These are phyloP conservation scores for Agrochola lychnidis DNA, from an alignment of 2,888 invertebrate genomes.

Conservation along the genomic window DNA sequence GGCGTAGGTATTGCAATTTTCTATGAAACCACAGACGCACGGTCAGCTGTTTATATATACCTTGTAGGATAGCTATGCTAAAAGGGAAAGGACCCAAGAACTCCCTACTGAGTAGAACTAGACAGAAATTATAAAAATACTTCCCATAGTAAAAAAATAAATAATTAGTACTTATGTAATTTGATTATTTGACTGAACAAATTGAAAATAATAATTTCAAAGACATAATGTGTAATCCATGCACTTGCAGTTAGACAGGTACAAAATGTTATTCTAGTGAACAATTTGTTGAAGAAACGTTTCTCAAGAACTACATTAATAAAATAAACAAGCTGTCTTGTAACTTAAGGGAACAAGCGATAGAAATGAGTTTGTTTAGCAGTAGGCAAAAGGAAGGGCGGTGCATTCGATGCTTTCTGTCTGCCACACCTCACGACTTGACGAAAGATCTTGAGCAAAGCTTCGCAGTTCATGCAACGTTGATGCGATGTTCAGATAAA, in stretches of 20 bases:
- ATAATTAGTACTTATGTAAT: background rate
- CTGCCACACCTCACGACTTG: slow-evolving; percentile 65
- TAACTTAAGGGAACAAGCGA: slow-evolving; percentile 25
- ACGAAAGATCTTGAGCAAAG: slow-evolving; percentile 65
- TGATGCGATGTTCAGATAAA: slow-evolving; percentile 37
- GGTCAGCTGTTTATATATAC: no score
- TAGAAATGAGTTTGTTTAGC: slow-evolving; percentile 47
- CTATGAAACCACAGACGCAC: no score
- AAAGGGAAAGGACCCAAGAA: background rate
- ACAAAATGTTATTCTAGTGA: slow-evolving; percentile 11
- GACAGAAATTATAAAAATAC: background rate
- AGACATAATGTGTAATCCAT: background rate
- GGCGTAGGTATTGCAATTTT: no score
- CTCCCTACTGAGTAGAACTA: background rate
- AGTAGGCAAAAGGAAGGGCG: slow-evolving; percentile 55
- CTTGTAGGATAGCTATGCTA: no score
- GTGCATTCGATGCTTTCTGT: slow-evolving; percentile 66
- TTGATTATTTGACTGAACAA: background rate
- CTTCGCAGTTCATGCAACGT: slow-evolving; percentile 30
- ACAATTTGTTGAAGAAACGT: slow-evolving; percentile 4
- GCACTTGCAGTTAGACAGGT: slow-evolving; percentile 7
- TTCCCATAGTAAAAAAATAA: no score
- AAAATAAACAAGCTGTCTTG: slow-evolving; percentile 70
- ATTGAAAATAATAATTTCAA: background rate
- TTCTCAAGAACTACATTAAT: slow-evolving; percentile 65